These are phyloP conservation scores for Stomatorhinus ivindoensis DNA, from an alignment of 2,113 vertebrate species.

Conservation along the genomic window DNA sequence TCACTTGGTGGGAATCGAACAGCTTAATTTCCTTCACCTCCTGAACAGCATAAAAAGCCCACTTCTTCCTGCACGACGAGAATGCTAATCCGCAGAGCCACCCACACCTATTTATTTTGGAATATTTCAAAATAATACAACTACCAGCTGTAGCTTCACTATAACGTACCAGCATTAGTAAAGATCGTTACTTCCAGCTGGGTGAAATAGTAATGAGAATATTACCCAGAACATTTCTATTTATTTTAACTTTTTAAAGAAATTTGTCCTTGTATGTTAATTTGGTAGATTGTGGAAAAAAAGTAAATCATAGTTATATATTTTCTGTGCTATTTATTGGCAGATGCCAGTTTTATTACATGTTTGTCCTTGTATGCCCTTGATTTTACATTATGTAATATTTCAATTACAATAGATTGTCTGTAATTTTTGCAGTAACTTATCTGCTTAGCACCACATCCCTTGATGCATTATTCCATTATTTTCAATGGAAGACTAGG, in stretches of 20 bases:
- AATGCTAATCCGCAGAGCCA: not conserved
- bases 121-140: not conserved
- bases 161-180: not conserved
- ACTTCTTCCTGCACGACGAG: not conserved
- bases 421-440: not conserved
- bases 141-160: not conserved
- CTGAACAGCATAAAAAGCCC: not conserved
- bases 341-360: not conserved
- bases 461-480: not conserved
- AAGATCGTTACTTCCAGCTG: not conserved
- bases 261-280: not conserved
- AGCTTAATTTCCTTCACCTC: not conserved
- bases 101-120: not conserved
- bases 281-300: not conserved
- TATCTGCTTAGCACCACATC: not conserved
- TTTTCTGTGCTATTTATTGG: not conserved
- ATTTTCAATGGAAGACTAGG: slow-evolving; percentile 3
- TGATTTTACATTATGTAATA: not conserved
- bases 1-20: not conserved
- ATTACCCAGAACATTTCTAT: not conserved
- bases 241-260: not conserved
- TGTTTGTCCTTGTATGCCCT: not conserved
- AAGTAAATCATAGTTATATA: not conserved
- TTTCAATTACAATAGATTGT: not conserved
- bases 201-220: not conserved